phyloP scores from a whole-genome alignment of 2,888 invertebrate species.

The Apocheima hispidaria region DNA sequence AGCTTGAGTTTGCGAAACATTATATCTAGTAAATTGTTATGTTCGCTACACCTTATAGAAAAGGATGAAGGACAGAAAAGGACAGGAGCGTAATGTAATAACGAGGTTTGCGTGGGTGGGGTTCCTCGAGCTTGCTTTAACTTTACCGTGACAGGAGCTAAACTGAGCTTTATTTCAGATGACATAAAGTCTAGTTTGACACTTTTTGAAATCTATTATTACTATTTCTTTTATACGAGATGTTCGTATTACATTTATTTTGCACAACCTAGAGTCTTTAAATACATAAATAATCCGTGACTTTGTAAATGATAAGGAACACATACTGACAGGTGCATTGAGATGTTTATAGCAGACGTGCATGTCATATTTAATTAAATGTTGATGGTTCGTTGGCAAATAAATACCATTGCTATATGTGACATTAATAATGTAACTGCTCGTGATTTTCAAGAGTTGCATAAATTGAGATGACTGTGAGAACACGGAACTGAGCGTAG shows the following conservation, averaged over 20 bases:
- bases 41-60: conserved; percentile 33
- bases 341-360: conserved; percentile 19
- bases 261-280: conserved; percentile 14
- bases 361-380: conserved; percentile 18
- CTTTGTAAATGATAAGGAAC: conserved; percentile 17
- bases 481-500: conserved; percentile 71
- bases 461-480: conserved; percentile 37
- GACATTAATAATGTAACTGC: conserved; percentile 21
- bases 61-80: conserved; percentile 46
- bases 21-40: conserved; percentile 15
- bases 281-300: conserved; percentile 21
- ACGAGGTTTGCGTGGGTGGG: conserved; percentile 43
- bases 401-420: conserved; percentile 18
- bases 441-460: conserved; percentile 7
- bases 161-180: conserved; percentile 9
- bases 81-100: conserved; percentile 49
- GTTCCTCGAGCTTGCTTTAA: conserved; percentile 41
- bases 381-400: conserved; percentile 24
- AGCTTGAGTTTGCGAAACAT: conserved; percentile 8
- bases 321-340: conserved; percentile 6
- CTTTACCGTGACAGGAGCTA: conserved; percentile 5
- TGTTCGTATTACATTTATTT: conserved; percentile 21
- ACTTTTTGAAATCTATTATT: conserved; percentile 1
- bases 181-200: conserved; percentile 2
- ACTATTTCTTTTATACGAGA: conserved; percentile 1